A percentile compares a stretch with the other conserved stretches of the same genome.
Evolutionary conservation across 1,140 invertebrate species (phyloP).

Genomic region (Diorhabda carinulata): DNA sequence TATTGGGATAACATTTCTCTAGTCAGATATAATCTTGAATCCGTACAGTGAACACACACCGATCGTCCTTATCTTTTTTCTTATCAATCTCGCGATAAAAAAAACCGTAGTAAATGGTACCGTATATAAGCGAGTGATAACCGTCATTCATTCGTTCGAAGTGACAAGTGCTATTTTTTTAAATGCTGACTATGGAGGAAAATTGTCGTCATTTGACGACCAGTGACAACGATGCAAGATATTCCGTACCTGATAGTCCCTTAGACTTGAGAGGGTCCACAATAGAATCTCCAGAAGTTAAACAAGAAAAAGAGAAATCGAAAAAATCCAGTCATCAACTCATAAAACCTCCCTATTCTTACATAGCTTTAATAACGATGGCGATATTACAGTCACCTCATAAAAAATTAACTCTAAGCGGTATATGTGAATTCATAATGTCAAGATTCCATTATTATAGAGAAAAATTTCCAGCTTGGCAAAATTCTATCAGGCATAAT

Average conservation of each 20-base stretch:
- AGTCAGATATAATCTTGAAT: constrained; percentile 23
- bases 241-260: constrained; percentile 37
- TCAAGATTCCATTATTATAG: constrained; percentile 94
- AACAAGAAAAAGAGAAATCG: constrained; percentile 32
- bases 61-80: constrained; percentile 1
- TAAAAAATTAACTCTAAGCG: constrained; percentile 93
- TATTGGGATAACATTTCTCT: constrained; percentile 49
- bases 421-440: constrained; percentile 99
- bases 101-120: constrained; percentile 17
- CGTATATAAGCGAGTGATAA: background rate
- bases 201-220: constrained; percentile 36
- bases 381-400: constrained; percentile 95
- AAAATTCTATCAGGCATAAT: constrained; percentile 97
- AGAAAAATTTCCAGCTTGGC: constrained; percentile 94
- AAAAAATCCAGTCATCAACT: constrained; percentile 46
- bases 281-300: constrained; percentile 26
- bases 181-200: constrained; percentile 44
- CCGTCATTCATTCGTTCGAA: background rate
- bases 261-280: constrained; percentile 42
- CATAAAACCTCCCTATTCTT: constrained; percentile 95
- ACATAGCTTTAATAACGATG: constrained; percentile 98
- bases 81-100: background rate
- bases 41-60: constrained; percentile 10
- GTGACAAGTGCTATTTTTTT: background rate
- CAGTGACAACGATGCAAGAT: constrained; percentile 8